These are phyloP conservation scores for Ophion ventricosus DNA, from an alignment of 2,888 invertebrate genomes.

Conservation along the genomic window DNA sequence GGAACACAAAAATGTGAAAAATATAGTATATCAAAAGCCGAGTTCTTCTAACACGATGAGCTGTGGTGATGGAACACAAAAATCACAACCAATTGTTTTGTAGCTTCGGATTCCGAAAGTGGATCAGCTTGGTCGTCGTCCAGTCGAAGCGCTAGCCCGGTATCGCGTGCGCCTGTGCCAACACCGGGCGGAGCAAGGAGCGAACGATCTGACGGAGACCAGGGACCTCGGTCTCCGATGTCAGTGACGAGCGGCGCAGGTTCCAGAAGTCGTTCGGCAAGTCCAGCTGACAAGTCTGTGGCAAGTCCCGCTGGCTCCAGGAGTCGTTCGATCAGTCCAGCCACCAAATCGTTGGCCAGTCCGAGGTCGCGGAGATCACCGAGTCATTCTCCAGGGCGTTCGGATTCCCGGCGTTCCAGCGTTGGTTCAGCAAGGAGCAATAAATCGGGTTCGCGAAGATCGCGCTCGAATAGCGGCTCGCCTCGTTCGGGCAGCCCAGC, in stretches of 20 bases:
- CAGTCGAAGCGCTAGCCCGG: slow-evolving; percentile 83
- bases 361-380: slow-evolving; percentile 73
- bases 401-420: slow-evolving; percentile 78
- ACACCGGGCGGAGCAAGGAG: slow-evolving; percentile 80
- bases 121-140: slow-evolving; percentile 82
- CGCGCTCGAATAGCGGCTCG: slow-evolving; percentile 68
- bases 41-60: neutral
- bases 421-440: slow-evolving; percentile 74
- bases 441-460: slow-evolving; percentile 75
- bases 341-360: slow-evolving; percentile 72
- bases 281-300: slow-evolving; percentile 70
- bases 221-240: slow-evolving; percentile 69
- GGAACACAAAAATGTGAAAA: neutral
- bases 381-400: slow-evolving; percentile 75
- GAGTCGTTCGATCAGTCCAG: slow-evolving; percentile 76
- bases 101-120: slow-evolving; percentile 84
- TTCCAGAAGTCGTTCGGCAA: slow-evolving; percentile 75
- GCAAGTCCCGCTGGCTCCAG: slow-evolving; percentile 73
- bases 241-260: slow-evolving; percentile 73
- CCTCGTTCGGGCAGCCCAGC: slow-evolving; percentile 78
- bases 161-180: slow-evolving; percentile 81
- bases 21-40: neutral
- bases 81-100: neutral
- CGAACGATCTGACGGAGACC: slow-evolving; percentile 75
- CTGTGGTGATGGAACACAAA: neutral